Evolutionary conservation across 2,113 vertebrate species (phyloP).

Genomic region (Leucopternis melanops): DNA sequence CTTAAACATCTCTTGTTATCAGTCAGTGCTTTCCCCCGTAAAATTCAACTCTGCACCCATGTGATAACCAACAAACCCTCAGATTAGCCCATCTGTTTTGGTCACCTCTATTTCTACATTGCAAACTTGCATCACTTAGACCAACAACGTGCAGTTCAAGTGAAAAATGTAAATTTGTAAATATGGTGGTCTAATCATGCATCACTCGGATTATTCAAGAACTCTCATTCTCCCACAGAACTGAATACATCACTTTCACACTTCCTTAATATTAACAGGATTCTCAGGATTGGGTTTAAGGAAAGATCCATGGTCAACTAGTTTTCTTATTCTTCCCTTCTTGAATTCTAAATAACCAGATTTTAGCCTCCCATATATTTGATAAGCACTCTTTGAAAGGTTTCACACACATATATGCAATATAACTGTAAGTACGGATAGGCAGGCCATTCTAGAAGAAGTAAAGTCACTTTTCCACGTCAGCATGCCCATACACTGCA

Average conservation of each 20-base stretch:
- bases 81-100: not conserved
- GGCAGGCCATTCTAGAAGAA: not conserved
- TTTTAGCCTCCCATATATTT: not conserved
- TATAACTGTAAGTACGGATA: not conserved
- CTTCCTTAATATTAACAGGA: not conserved
- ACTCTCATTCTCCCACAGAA: not conserved
- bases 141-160: not conserved
- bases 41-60: not conserved
- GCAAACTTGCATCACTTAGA: not conserved
- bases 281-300: not conserved
- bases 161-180: not conserved
- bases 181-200: not conserved
- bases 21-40: not conserved
- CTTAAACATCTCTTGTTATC: not conserved
- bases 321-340: not conserved
- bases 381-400: not conserved
- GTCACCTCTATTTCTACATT: not conserved
- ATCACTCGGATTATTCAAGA: not conserved
- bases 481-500: not conserved
- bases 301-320: not conserved
- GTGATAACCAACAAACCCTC: not conserved
- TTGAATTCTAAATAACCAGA: not conserved
- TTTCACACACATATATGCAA: not conserved
- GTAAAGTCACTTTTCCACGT: not conserved
- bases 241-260: not conserved